Evolutionary conservation across 2,888 invertebrate genomes (phyloP), one percentile per base, ranked within the genome.

Genomic region (Pammene aurita): DNA sequence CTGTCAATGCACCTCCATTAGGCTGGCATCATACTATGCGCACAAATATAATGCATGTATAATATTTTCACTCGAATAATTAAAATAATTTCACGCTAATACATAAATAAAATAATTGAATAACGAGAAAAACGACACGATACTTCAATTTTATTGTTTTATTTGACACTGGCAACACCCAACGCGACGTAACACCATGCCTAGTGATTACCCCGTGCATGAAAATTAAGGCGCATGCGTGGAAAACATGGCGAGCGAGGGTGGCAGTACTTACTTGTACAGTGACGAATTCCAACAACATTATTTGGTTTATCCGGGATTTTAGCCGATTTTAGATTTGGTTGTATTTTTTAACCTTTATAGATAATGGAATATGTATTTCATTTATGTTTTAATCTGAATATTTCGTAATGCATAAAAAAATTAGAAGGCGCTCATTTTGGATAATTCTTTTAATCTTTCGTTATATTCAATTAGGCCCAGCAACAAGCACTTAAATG

Each of bases 241-340:
- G 84, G 76, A 85, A 86, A 89, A 88, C 77, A 90, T 91, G 90
- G 90, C 90, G 81, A 78, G 82, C 83, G 84, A 85, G 90, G 89
- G 87, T 84, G 81, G 82, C 77, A 80, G 77, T 80, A 68, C 72
- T 70, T 54, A 42, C 52, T 55, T 10, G 7, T 10, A 71, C 87
- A 87, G 90, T 80, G 76, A 71, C 79, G 84, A 65, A 88, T 74
- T 84, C 11, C 71, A 67, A 67, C 6, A 26, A 26, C 2, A n/a
- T 2, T 13, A 42, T 16, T 56, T 10, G 26, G 26, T 26, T 26
- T 26, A 26, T 1, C 26, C 26, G 26, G 26, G 26, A 26, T 26
- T 56, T 11, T 5, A 26, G 7, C 13, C 50, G 26, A 1, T 11
- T 50, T 18, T 18, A 26, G 16, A 18, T 50, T 50, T 1, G 0